Evolutionary conservation across 1,140 invertebrate species (phyloP), one percentile per base, ranked within the genome.

Genomic region (Dendroctonus valens): DNA sequence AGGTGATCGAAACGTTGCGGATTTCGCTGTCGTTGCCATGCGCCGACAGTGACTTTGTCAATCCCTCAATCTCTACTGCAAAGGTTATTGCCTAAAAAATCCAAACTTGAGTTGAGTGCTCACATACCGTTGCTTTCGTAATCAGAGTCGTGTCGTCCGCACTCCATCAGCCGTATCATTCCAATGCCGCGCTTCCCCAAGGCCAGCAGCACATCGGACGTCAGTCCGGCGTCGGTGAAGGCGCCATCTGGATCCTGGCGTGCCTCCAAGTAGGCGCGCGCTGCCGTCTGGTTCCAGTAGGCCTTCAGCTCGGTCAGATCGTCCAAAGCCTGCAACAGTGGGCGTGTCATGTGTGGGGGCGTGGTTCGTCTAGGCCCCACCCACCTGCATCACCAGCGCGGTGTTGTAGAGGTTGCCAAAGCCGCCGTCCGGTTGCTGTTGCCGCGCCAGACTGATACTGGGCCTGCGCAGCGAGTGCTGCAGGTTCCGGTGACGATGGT

Each of bases 361-460:
- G 26, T 26, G 26, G 26, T 3, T 3, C 26, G 1, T 1, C 26
- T 3, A 1, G 26, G 26, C 26, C 3, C 46, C 9, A 26, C 58
- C 66, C 68, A 84, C 87, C 79, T 91, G 89, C 78, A 93, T 87
- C 58, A 90, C 90, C 39, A 93, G 74, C 0, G 90, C 89, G 0
- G 91, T 93, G 15, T 89, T 89, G 48, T 88, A 87, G n/a, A 93
- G 75, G 58, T 89, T 90, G 0, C 91, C 91, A 74, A 93, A 93
- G 73, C 90, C 88, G 8, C 92, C 91, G 65, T 92, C 90, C 1
- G 84, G 79, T 71, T 87, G 83, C 76, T 94, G 92, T 64, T 90
- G 86, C 9, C 85, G 79, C n/a, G 89, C 90, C 59, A 94, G 77
- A 0, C 85, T 86, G 0, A 87, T 82, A 66, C 90, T 86, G 0